Evolutionary conservation across 2,888 invertebrate species (phyloP), one percentile per base, ranked within the genome.

Genomic region (Clepsis dumicolana): DNA sequence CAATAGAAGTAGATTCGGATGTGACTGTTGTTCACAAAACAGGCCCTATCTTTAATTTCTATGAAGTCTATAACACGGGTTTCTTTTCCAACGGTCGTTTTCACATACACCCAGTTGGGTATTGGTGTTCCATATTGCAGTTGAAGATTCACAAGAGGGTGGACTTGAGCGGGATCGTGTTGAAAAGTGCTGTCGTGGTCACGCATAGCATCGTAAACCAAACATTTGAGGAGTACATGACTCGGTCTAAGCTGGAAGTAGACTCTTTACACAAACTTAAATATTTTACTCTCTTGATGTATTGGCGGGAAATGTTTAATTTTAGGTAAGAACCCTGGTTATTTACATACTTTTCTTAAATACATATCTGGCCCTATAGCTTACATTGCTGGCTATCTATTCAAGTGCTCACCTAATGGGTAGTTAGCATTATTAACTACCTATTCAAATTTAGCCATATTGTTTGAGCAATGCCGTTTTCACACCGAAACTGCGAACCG

Each of bases 241-340:
- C 87, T 18, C 88, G 88, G 54, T 93, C 94, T 4, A 87, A 87
- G 24, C 89, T 94, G 64, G 93, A 94, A 77, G 87, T 94, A 27
- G 96, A 96, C 84, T 94, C 95, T 0, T 91, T 96, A 89, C 94
- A 95, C 81, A 94, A 95, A 74, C 94, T 95, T 77, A 96, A 96
- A 82, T 95, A 93, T 80, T 94, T 93, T 70, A 89, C 94, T 4
- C 82, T 95, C 12, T 80, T 94, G 71, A 84, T 81, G 69, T 94
- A 95, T 79, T 93, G 96, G 67, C 83, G 90, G 72, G 95, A 96
- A 73, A 94, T 96, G 85, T 96, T 94, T 78, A 96, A 96, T 86
- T 95, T 96, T 80, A 95, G 94, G 96, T 96, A 86, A 91, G 90
- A 80, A 71, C 48, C 21, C 1, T 35, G 12, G 4, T 4, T 0